Percentiles rank a stretch among this genome's conserved stretches.
These are phyloP conservation scores for Saxidomus purpurata DNA, from an alignment of 1,140 invertebrate species.

Conservation along the genomic window DNA sequence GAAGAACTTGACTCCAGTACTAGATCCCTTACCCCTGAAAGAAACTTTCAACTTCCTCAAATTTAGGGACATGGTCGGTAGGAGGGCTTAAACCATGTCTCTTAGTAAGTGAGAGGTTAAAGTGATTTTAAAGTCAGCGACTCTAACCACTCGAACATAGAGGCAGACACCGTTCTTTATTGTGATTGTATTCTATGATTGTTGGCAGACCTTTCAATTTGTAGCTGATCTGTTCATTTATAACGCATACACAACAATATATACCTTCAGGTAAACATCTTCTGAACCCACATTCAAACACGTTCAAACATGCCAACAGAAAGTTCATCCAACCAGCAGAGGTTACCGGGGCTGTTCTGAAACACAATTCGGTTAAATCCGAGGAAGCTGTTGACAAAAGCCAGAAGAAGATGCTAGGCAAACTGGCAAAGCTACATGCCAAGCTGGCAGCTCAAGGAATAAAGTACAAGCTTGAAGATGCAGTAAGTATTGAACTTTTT, in stretches of 20 bases:
- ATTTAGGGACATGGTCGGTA: no score
- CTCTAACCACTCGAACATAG: no score
- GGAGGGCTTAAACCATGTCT: no score
- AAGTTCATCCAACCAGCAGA: slow-evolving; percentile 1
- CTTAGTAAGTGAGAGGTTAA: no score
- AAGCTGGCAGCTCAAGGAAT: slow-evolving; percentile 49
- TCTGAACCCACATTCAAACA: slow-evolving; percentile 44
- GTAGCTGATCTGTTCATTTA: no score
- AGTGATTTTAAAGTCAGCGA: no score
- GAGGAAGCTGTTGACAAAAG: background rate
- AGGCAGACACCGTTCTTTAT: no score
- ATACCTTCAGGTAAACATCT: slow-evolving; percentile 46
- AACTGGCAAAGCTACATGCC: slow-evolving; percentile 15
- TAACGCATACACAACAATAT: background rate
- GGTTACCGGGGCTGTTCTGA: background rate
- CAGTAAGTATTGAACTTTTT: slow-evolving; percentile 11
- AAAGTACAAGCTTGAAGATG: slow-evolving; percentile 20
- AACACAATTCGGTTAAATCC: slow-evolving; percentile 40
- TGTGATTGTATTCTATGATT: no score
- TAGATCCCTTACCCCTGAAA: no score
- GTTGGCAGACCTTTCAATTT: no score
- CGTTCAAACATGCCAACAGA: slow-evolving; percentile 43
- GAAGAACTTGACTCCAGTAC: no score
- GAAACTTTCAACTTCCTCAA: no score
- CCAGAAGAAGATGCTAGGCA: slow-evolving; percentile 14